Conservation (phyloP, 2,113 vertebrate genomes). For the Larimichthys crocea region DNA sequence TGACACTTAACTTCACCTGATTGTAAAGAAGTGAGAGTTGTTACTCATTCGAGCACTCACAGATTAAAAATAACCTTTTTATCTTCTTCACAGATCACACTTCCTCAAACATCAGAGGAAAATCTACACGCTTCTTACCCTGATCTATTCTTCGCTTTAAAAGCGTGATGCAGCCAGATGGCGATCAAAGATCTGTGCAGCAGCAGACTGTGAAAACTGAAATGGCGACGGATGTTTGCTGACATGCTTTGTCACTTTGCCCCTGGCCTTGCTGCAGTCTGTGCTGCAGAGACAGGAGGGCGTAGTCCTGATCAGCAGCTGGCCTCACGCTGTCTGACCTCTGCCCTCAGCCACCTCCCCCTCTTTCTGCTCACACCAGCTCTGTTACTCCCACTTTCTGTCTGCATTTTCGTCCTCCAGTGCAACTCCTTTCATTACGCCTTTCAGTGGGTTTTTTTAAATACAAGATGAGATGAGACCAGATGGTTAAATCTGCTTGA, state of each 20-base stretch:
- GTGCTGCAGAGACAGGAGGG: constrained; percentile 31
- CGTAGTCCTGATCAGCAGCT: constrained; percentile 64
- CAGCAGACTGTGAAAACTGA: constrained; percentile 20
- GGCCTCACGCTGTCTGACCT: constrained; percentile 59
- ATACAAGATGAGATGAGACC: background rate
- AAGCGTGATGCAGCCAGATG: constrained; percentile 10
- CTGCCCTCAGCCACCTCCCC: constrained; percentile 22
- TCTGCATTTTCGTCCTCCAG: background rate
- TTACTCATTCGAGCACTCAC: no score
- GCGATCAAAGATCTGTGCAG: background rate
- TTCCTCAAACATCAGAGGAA: no score
- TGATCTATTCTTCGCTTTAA: background rate
- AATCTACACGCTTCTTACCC: background rate
- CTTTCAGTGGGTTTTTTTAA: background rate
- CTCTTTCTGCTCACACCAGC: constrained; percentile 16
- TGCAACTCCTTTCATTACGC: background rate
- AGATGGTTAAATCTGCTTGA: background rate
- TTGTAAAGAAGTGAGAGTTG: no score
- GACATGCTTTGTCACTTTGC: constrained; percentile 30
- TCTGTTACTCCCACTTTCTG: constrained; percentile 28
- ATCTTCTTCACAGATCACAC: no score
- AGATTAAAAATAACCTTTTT: no score
- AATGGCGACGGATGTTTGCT: constrained; percentile 20
- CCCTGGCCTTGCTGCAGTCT: constrained; percentile 25
- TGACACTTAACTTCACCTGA: no score